Evolutionary conservation across 1,140 invertebrate species (phyloP), one percentile per base, ranked within the genome.

Genomic region (Ceratina japonica): DNA sequence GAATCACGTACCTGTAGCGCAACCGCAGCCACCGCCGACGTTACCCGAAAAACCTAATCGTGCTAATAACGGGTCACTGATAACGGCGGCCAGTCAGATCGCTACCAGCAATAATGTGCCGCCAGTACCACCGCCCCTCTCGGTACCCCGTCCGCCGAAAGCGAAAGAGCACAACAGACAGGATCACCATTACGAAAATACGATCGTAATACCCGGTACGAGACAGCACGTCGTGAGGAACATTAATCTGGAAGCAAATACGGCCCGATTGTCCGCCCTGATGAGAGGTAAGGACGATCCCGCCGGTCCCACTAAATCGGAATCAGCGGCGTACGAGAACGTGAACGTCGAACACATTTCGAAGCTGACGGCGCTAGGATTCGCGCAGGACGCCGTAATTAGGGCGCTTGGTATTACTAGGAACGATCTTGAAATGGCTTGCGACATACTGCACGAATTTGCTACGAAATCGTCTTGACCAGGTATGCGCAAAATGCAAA

Each of bases 361-460:
- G 2, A 95, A 95, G 75, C 92, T 99, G 61, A 97, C 97, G 44
- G 95, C 95, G 24, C 97, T 98, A 87, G 98, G 98, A 2, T 98
- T 97, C 88, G 95, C 97, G 4, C 96, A 97, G 88, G 96, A 98
- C 86, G 96, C 97, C 58, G 97, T 98, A 0, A 96, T 98, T 56
- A 94, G 97, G 85, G 97, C 98, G 10, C 93, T 98, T 78, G 96
- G 97, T 69, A 98, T 98, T 73, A 97, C 97, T 1, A 94, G 96
- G 72, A 98, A 98, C 91, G 97, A 99, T 92, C 94, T 98, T 51
- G 96, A 97, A 91, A 98, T 98, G 97, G 97, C 97, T 37, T 96
- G 97, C 92, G 97, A 98, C 92, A 98, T 99, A 92, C 93, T 99
- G 85, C 96, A 98, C 90, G 97, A 98, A 91, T 99, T 98, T 92